Base-by-base conservation (phyloP, 2,797 vertebrate species). In the Takifugu ocellatus region DNA sequence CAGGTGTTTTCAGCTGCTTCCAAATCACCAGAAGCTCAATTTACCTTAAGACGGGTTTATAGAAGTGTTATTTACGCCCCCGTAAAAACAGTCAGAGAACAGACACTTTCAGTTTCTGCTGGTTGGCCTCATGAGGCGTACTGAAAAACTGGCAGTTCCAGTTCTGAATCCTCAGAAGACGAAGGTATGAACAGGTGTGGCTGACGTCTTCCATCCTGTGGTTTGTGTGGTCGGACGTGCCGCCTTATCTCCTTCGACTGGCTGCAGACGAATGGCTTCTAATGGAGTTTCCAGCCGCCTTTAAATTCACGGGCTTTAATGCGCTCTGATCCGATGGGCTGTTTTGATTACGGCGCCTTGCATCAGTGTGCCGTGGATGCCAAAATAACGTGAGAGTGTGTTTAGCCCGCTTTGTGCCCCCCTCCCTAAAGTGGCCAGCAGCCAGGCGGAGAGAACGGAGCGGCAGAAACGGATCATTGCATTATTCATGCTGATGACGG, bases 401-500 rank as follows among this genome's bases (percentile, higher is more conserved):
- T 53, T 66, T 5, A 33, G 24, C 3, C 55, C 29, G 49, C 24
- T 7, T 56, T 63, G 50, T 51, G 59, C 63, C 44, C 62, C 47
- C 6, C 48, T 29, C 51, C 62, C 68, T 49, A 53, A 66, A 77
- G 78, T 79, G 61, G 26, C 48, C 63, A 58, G 47, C 74, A 66
- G 62, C 71, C 69, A 59, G 66, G 65, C 51, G 25, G 58, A 63
- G 59, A 51, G 52, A 68, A 49, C 64, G 29, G 70, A 60, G 61
- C 15, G 51, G 58, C 42, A 42, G 73, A 47, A 66, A 70, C 65
- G 75, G 68, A 82, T 78, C 74, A 70, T 70, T 86, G 77, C 68
- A 82, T 86, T 83, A 79, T 80, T 84, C 66, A 84, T 84, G 76
- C 71, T 70, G 51, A 14, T 77, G 50, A 66, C 58, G 66, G 74